Conservation (phyloP, 2,113 vertebrate species). For the Brachypteracias leptosomus region DNA sequence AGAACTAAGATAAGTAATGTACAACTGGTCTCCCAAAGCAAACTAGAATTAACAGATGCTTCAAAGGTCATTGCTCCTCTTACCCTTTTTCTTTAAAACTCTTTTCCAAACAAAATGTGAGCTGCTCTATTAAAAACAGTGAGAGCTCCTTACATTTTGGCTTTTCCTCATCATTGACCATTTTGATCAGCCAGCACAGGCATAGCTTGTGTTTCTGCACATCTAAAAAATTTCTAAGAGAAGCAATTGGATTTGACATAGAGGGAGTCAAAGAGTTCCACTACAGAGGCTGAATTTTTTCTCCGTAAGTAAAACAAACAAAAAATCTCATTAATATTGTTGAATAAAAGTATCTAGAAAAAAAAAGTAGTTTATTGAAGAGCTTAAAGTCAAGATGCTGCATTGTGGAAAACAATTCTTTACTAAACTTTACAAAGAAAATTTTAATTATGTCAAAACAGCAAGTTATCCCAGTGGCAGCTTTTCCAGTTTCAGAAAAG, state of each 20-base stretch:
- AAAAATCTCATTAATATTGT: rapidly evolving
- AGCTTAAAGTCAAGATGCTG: background rate
- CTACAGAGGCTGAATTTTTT: background rate
- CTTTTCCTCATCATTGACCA: background rate
- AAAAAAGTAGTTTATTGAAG: background rate
- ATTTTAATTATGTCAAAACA: background rate
- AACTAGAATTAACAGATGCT: background rate
- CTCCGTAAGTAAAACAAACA: background rate
- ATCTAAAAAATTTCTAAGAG: background rate
- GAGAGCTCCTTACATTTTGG: background rate
- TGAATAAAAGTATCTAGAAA: background rate
- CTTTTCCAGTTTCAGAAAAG: background rate
- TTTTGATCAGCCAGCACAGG: background rate
- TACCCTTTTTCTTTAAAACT: background rate
- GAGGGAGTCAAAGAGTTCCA: background rate
- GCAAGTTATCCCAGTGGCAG: background rate
- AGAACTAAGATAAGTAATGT: background rate
- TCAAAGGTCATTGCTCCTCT: background rate
- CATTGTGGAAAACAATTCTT: background rate
- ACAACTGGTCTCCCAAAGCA: background rate
- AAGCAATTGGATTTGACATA: background rate
- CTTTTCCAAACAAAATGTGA: background rate
- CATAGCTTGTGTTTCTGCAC: background rate
- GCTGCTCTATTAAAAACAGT: background rate
- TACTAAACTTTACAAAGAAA: background rate